Evolutionary conservation across 2,888 invertebrate genomes (phyloP).

Genomic region (Rhyacophila evoluta): DNA sequence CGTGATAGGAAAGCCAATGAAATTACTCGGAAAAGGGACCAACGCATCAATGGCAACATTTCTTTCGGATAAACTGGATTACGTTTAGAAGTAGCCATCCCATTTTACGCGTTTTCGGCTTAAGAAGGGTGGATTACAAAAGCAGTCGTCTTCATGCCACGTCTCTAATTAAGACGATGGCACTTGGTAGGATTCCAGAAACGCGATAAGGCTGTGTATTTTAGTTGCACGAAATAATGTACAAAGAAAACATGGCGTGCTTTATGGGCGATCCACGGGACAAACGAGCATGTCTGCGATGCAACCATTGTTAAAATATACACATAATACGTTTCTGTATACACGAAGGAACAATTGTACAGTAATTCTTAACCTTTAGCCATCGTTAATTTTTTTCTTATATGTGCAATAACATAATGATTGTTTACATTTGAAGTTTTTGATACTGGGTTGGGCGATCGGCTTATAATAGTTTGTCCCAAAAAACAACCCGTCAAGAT

Average conservation of each 20-base stretch:
- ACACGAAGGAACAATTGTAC: neutral
- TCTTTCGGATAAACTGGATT: neutral
- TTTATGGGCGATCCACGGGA: neutral
- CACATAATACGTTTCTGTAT: neutral
- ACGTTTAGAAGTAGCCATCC: slow-evolving; percentile 12
- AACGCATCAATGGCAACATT: neutral
- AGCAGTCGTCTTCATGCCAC: slow-evolving; percentile 7
- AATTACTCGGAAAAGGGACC: neutral
- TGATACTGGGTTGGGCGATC: too few species aligned
- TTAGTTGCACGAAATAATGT: neutral
- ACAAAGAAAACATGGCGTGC: slow-evolving; percentile 14
- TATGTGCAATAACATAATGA: too few species aligned
- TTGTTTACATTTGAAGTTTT: too few species aligned
- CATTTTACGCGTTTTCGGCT: neutral
- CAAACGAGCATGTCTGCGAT: neutral
- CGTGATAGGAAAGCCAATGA: neutral
- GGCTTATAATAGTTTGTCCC: too few species aligned
- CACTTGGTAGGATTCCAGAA: slow-evolving; percentile 25
- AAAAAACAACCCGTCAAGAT: too few species aligned
- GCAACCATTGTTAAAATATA: neutral
- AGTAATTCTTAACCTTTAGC: too few species aligned
- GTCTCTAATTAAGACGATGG: slow-evolving; percentile 29
- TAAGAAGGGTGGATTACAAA: slow-evolving; percentile 13
- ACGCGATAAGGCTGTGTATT: slow-evolving; percentile 25
- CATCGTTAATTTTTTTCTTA: too few species aligned